Evolutionary conservation across 2,888 invertebrate species (phyloP), one percentile per base, ranked within the genome.

Genomic region (Parnassius glacialis): DNA sequence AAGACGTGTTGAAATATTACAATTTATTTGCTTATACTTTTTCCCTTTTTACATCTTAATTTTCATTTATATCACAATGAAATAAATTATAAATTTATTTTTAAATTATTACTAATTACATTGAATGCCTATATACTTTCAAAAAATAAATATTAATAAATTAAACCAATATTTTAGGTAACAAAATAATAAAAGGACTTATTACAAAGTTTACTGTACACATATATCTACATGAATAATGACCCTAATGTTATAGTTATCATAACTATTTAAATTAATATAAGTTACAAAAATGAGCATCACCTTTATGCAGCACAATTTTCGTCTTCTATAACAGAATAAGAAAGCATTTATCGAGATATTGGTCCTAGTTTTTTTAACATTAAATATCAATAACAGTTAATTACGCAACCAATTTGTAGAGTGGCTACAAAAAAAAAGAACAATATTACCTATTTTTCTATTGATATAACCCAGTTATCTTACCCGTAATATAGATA

Each of bases 51-150:
- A 62, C 52, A 58, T 52, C 62, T 59, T 62, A 62, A 59, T 51
- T 10, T 76, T 75, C 70, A 73, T 48, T 61, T 69, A 70, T 86
- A 89, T 89, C 87, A 89, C 89, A 89, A 83, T 87, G 78, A 87
- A 87, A 87, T 84, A 81, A 61, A 56, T 54, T 43, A 52, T 16
- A 50, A 50, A 54, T 12, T 50, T 45, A 54, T 41, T 34, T 34
- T 34, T 54, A 43, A 54, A n/a, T 20, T 12, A 47, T 48, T 1
- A 42, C 25, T 7, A 42, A 43, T 54, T 54, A 41, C 44, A 34
- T 50, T 57, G 16, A 41, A 41, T 57, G n/a, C 13, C 62, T 62
- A 57, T 57, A 5, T 43, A 48, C 7, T 3, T 42, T 42, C 10
- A 20, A 48, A 13, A 47, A 57, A 53, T n/a, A 53, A 50, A 25